Conservation (phyloP, 2,797 vertebrate species). For the Acanthis flammea region DNA sequence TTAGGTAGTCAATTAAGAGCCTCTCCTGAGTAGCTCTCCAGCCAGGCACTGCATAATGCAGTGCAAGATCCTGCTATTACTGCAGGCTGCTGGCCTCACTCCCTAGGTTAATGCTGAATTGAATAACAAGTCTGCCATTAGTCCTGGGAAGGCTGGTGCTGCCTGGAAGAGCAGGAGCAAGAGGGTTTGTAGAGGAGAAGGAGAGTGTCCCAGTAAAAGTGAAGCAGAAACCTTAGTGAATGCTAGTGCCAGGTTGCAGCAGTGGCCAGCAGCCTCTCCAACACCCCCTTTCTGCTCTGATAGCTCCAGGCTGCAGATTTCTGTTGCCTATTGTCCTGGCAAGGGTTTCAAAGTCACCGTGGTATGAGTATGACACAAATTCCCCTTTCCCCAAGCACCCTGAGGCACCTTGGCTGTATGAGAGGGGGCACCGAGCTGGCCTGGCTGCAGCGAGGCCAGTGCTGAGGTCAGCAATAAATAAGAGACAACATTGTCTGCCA, state of each 20-base stretch:
- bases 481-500: conserved; percentile 76
- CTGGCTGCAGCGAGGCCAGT: conserved; percentile 67
- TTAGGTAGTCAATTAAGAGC: conserved; percentile 63
- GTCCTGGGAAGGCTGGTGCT: conserved; percentile 2
- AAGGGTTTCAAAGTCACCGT: conserved; percentile 70
- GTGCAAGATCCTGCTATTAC: conserved; percentile 14
- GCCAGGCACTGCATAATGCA: conserved; percentile 33
- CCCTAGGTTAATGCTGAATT: conserved; percentile 22
- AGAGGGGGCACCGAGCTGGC: conserved; percentile 65
- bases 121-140: conserved; percentile 34
- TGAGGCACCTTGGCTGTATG: conserved; percentile 76
- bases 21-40: conserved; percentile 53
- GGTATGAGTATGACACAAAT: conserved; percentile 72
- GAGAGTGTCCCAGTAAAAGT: conserved; percentile 21
- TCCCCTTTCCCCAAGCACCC: conserved; percentile 68
- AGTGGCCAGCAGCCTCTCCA: background rate
- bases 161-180: background rate
- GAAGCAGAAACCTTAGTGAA: conserved; percentile 42
- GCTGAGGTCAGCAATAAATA: conserved; percentile 78
- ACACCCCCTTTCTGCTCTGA: background rate
- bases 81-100: background rate
- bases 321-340: conserved; percentile 76
- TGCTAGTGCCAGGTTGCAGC: conserved; percentile 24
- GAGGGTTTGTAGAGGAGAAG: conserved; percentile 1
- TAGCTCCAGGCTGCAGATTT: conserved; percentile 70